phyloP scores from a whole-genome alignment of 2,113 vertebrate genomes.

The Psephotus haematonotus region DNA sequence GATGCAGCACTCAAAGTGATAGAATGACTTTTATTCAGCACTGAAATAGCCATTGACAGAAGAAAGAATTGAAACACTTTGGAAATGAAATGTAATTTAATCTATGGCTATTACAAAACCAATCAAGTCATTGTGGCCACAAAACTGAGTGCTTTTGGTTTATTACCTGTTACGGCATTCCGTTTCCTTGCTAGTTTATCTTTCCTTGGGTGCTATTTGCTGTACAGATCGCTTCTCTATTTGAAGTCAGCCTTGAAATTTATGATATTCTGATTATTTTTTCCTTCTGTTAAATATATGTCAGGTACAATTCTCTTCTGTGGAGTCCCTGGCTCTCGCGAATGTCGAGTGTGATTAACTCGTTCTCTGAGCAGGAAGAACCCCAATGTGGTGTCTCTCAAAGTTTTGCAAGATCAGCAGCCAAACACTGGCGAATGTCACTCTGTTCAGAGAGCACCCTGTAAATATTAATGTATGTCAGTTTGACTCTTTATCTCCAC shows the following conservation, averaged over 20 bases:
- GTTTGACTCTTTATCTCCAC: background rate
- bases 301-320: background rate
- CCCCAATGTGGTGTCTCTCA: background rate
- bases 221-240: background rate
- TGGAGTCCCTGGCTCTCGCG: background rate
- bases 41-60: constrained; percentile 29
- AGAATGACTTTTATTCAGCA: constrained; percentile 18
- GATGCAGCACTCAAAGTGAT: background rate
- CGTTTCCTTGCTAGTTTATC: background rate
- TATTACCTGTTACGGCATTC: background rate
- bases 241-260: constrained; percentile 13
- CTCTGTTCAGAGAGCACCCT: background rate
- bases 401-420: constrained; percentile 44
- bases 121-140: constrained; percentile 27
- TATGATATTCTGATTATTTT: background rate
- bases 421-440: background rate
- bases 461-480: constrained; percentile 9
- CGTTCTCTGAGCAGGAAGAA: constrained; percentile 5
- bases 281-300: background rate
- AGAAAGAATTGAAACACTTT: constrained; percentile 49
- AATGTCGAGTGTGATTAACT: constrained; percentile 18
- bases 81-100: constrained; percentile 43
- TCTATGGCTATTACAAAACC: constrained; percentile 15
- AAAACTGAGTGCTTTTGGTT: background rate
- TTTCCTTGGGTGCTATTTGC: background rate